Evolutionary conservation across 1,140 invertebrate genomes (phyloP), one percentile per base, ranked within the genome.

Genomic region (Brachionus manjavacas): DNA sequence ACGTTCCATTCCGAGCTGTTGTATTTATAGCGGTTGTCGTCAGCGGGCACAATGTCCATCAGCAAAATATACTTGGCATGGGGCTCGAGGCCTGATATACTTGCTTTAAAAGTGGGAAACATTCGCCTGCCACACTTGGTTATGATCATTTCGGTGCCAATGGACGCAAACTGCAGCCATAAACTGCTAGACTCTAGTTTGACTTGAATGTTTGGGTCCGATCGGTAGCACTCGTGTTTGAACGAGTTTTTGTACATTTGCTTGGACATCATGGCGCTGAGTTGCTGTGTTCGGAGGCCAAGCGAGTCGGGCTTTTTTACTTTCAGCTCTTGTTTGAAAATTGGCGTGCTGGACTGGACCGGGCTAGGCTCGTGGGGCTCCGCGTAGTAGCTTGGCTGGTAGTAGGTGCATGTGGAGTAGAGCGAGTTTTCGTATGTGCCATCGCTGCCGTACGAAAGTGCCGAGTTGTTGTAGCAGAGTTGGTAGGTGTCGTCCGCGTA

Each of bases 61-160:
- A 79, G 7, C 11, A 84, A 52, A n/a, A 84, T 79, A 39, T 84
- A 84, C 43, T 84, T 84, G 12, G 55, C 23, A 11, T 78, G 9
- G 0, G 49, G 31, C 20, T 84, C 74, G 2, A 84, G 55, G 12
- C 72, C 84, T 3, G 28, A 78, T 28, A 84, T 52, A 14, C 20
- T 64, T 16, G 66, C 20, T 31, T 66, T 66, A 46, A 84, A 78
- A 11, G 72, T 84, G 35, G 84, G 84, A 84, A 84, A 84, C 68
- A 84, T 70, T 35, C 84, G 28, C 12, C 84, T 20, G n/a, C 83
- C 83, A 43, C 28, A 68, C 31, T 98, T 98, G 85, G 96, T 99
- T 92, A 99, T 99, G 90, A 99, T 97, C 97, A 99, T 99, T 86
- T 98, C 97, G 84, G 96, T 98, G 87, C 95, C 95, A 84, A 98